Conservation (phyloP, 1,140 invertebrate species). For the Drosophila dunni region DNA sequence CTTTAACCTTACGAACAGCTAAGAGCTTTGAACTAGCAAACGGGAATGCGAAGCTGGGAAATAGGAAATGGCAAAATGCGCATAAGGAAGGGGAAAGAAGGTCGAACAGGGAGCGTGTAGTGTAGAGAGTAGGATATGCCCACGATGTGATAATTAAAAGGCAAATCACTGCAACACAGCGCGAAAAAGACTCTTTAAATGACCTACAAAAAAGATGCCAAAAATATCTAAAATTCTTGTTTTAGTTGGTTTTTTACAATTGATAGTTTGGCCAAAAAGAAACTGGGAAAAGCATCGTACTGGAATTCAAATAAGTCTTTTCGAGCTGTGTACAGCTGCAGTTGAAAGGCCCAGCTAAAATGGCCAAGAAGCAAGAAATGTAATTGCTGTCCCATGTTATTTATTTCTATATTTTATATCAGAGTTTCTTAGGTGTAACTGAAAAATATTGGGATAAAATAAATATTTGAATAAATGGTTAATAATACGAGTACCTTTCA, state of each 20-base stretch:
- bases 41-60: conserved; percentile 18
- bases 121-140: neutral
- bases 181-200: no score
- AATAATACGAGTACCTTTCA: conserved; percentile 88
- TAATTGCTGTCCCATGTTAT: conserved; percentile 19
- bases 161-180: conserved; percentile 8
- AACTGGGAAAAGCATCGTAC: no score
- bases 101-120: no score
- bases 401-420: no score
- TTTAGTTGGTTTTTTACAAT: no score
- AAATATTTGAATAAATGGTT: conserved; percentile 53
- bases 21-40: conserved; percentile 23
- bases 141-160: conserved; percentile 14
- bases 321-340: neutral
- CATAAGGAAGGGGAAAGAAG: no score
- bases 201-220: no score
- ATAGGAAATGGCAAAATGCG: neutral
- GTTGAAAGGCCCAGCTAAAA: conserved; percentile 22
- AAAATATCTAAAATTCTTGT: no score
- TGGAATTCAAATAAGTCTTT: no score
- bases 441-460: conserved; percentile 22
- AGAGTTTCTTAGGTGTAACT: conserved; percentile 8
- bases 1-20: conserved; percentile 38
- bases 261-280: no score
- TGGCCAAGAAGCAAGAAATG: conserved; percentile 42